Evolutionary conservation across 2,113 vertebrate species (phyloP), one percentile per base, ranked within the genome.

Genomic region (Camelus dromedarius): DNA sequence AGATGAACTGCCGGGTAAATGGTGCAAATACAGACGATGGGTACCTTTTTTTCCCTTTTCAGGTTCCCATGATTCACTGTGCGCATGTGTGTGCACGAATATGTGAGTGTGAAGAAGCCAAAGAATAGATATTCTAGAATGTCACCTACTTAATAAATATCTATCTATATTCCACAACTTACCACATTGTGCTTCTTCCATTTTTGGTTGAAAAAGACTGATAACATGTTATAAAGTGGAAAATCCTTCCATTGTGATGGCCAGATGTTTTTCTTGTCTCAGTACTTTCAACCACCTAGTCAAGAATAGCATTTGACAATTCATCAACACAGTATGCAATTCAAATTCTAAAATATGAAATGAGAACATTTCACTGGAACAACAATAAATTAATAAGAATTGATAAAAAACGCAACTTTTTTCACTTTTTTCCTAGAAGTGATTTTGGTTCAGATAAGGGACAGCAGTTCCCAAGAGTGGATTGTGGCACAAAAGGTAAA

Each of bases 311-410:
- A 77, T 76, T 79, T 70, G 58, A 95, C 2, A 77, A 75, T n/a
- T 69, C 4, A n/a, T 32, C 18, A 13, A 82, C 19, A 50, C 3
- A 79, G 16, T 79, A 82, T 77, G 62, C 35, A 30, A 54, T 85
- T 95, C 67, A 79, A 80, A 32, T 82, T 92, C 67, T 86, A 30
- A 48, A 95, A 85, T 72, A 77, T 46, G 12, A 97, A 97, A 38
- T 69, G 76, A 58, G 22, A 50, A 32, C 32, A 28, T 72, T 64
- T 95, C 75, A n/a, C 32, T 83, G 54, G 38, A 85, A 50, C 35
- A 81, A 58, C 56, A 75, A 64, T 26, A 85, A 93, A 54, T 64
- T 54, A 77, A 62, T 91, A 48, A 72, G 60, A 94, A 89, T 8
- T 42, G 56, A 66, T 6, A 54, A 35, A 94, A 87, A 48, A 42